These are phyloP conservation scores for Xiphophorus birchmanni DNA, from an alignment of 2,797 vertebrate species.

Conservation along the genomic window DNA sequence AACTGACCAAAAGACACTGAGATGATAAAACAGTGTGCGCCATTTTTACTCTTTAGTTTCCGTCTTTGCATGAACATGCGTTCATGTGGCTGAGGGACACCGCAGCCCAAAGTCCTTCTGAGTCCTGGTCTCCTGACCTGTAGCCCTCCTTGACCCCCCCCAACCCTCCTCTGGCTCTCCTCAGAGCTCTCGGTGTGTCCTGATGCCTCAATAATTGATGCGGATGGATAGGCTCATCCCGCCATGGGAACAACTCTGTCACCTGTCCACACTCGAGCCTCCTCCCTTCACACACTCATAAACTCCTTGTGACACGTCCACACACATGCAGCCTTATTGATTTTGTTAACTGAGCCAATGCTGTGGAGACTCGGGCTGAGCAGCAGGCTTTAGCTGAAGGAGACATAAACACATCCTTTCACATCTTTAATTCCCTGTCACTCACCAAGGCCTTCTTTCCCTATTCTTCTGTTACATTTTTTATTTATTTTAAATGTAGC, in stretches of 20 bases:
- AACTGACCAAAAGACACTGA: not conserved
- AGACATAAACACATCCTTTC: conserved; percentile 46
- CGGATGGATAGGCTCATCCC: conserved; percentile 64
- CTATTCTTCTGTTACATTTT: not conserved
- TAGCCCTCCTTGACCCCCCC: conserved; percentile 50
- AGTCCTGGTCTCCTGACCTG: conserved; percentile 73
- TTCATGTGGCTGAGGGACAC: conserved; percentile 26
- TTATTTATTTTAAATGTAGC: not conserved
- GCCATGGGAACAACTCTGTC: conserved; percentile 61
- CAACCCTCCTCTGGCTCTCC: not conserved
- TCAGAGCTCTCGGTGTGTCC: conserved; percentile 67
- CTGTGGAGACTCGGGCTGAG: conserved; percentile 56
- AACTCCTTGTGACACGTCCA: conserved; percentile 71
- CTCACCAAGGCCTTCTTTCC: not conserved
- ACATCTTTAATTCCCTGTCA: conserved; percentile 28
- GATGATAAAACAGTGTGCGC: not conserved
- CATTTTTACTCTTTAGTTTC: not conserved
- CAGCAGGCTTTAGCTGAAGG: conserved; percentile 39
- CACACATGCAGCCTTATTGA: conserved; percentile 80
- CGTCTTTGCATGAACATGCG: conserved; percentile 5
- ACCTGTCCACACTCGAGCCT: conserved; percentile 58
- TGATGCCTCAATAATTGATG: conserved; percentile 81
- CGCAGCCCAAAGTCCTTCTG: conserved; percentile 59
- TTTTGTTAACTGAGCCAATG: conserved; percentile 84
- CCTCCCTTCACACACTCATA: conserved; percentile 41